Evolutionary conservation across 2,113 vertebrate species (phyloP).

Genomic region (Odocoileus virginianus): DNA sequence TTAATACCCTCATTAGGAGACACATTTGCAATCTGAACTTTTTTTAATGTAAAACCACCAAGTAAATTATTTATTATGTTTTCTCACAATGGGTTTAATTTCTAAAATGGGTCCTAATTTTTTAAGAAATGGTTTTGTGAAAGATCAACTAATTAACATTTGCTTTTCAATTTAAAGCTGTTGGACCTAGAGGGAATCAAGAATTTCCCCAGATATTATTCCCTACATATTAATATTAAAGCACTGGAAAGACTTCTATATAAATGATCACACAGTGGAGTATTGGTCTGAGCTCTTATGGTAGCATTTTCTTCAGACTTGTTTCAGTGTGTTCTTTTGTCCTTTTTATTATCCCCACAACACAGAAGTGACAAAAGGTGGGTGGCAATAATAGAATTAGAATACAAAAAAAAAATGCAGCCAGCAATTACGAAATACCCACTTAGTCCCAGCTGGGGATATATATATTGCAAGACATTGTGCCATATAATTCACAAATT

Average conservation of each 20-base stretch:
- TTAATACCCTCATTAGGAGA: conserved; percentile 24
- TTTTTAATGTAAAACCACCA: conserved; percentile 1
- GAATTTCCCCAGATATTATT: not conserved
- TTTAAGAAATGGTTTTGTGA: conserved; percentile 9
- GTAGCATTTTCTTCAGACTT: not conserved
- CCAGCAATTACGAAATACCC: not conserved
- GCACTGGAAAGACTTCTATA: not conserved
- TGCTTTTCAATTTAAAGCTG: conserved; percentile 24
- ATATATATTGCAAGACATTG: not conserved
- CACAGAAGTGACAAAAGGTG: not conserved
- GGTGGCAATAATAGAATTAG: not conserved
- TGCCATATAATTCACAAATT: not conserved
- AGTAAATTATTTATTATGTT: conserved; percentile 32
- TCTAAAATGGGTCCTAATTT: conserved; percentile 27
- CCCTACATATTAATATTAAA: not conserved
- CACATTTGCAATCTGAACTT: not conserved
- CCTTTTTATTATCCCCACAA: not conserved
- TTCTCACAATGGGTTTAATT: not conserved
- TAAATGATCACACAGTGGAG: not conserved
- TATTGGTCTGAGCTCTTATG: not conserved
- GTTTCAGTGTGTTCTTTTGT: not conserved
- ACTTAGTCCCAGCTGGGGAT: not conserved
- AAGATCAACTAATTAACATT: not conserved
- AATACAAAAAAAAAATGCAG: not conserved
- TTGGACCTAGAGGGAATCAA: not conserved